Percentiles rank a stretch among this genome's conserved stretches.
Evolutionary conservation across 2,888 invertebrate species (phyloP).

Genomic region (Metellina segmentata): DNA sequence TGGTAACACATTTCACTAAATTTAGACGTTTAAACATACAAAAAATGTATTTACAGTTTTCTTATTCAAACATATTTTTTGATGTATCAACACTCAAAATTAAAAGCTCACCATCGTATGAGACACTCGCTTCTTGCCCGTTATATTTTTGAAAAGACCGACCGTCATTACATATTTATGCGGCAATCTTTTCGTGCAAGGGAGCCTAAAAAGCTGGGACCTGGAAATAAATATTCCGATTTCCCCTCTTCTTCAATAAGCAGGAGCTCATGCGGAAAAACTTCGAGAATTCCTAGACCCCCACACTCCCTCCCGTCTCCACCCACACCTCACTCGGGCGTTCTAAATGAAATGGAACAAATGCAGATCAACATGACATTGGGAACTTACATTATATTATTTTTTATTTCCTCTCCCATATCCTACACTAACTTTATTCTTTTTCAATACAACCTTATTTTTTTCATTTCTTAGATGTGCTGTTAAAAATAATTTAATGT

Average conservation of each 20-base stretch:
- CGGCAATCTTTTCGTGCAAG: not conserved
- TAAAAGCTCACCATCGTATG: not conserved
- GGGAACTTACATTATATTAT: not conserved
- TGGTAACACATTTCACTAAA: not conserved
- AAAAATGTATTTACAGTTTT: not conserved
- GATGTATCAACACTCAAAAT: not conserved
- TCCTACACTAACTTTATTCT: not conserved
- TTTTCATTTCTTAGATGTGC: not conserved
- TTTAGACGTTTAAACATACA: not conserved
- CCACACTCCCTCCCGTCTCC: not conserved
- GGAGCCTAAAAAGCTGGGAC: not conserved
- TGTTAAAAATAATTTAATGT: conserved; percentile 8
- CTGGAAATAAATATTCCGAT: conserved; percentile 3
- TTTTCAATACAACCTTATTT: not conserved
- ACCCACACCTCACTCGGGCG: not conserved
- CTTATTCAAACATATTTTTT: too few species aligned
- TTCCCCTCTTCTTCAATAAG: conserved; percentile 8
- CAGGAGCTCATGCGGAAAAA: conserved; percentile 9
- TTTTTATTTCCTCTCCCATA: not conserved
- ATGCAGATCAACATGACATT: conserved; percentile 31
- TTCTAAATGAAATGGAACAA: conserved; percentile 39
- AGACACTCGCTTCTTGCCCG: not conserved
- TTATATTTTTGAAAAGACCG: not conserved
- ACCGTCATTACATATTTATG: conserved; percentile 14
- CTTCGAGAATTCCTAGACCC: not conserved